phyloP scores from a whole-genome alignment of 2,888 invertebrate genomes.

The Eueremaeus valkanovi region DNA sequence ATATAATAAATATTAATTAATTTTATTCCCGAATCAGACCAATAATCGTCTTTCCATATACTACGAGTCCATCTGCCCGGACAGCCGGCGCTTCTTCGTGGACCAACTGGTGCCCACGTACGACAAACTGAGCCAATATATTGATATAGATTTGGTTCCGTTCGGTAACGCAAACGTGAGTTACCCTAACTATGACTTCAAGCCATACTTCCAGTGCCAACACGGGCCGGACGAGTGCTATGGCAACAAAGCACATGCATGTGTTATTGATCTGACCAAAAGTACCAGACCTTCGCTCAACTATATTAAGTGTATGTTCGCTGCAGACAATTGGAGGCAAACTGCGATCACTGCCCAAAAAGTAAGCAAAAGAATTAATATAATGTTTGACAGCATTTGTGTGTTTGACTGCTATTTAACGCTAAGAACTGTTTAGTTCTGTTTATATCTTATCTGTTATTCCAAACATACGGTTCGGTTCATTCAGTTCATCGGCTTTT shows the following conservation, averaged over 20 bases:
- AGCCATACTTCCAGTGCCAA: constrained; percentile 44
- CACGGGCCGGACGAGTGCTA: constrained; percentile 46
- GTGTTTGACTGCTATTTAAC: background rate
- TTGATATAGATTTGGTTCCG: constrained; percentile 38
- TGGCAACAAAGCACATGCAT: constrained; percentile 45
- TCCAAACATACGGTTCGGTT: background rate
- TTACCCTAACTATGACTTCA: constrained; percentile 38
- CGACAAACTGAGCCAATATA: constrained; percentile 37
- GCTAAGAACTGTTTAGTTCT: background rate
- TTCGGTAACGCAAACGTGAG: constrained; percentile 40
- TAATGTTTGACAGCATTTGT: too few species aligned
- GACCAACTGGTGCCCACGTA: constrained; percentile 36
- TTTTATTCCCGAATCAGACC: background rate
- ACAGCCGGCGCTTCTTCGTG: constrained; percentile 28
- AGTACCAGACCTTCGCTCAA: constrained; percentile 35
- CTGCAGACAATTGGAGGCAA: constrained; percentile 23
- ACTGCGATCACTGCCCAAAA: constrained; percentile 34
- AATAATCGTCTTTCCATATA: constrained; percentile 31
- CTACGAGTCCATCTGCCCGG: constrained; percentile 40
- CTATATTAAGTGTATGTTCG: constrained; percentile 39
- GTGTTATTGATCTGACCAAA: constrained; percentile 38
- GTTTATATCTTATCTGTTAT: background rate
- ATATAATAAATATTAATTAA: background rate
- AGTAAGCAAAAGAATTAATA: constrained; percentile 3
- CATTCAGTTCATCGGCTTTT: constrained; percentile 20